Evolutionary conservation across 2,888 invertebrate genomes (phyloP).

Genomic region (Trissoscelio sp.): DNA sequence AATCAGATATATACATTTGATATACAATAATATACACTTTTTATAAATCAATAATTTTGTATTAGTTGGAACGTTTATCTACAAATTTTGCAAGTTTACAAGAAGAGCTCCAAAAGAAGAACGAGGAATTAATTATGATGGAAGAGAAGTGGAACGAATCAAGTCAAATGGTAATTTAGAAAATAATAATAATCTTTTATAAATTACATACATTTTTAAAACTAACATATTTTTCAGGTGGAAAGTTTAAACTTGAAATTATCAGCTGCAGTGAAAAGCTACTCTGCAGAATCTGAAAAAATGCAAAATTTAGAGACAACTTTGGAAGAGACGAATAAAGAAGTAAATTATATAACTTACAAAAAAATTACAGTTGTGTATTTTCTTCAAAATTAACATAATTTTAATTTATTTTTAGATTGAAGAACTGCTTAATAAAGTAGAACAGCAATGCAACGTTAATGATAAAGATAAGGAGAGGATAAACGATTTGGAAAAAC

Average conservation of each 20-base stretch:
- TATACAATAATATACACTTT: neutral
- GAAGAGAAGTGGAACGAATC: neutral
- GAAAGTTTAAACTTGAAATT: neutral
- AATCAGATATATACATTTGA: too few species aligned
- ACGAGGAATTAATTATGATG: neutral
- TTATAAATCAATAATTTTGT: neutral
- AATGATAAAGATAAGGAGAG: neutral
- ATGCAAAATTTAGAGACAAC: neutral
- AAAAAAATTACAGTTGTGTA: neutral
- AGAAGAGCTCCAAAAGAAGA: neutral
- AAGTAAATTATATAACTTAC: neutral
- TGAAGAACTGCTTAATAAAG: neutral
- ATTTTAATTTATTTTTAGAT: conserved; percentile 1
- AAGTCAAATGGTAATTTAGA: neutral
- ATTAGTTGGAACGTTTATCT: neutral
- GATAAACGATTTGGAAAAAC: neutral
- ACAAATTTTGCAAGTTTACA: neutral
- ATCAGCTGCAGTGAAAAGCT: neutral
- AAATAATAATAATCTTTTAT: neutral
- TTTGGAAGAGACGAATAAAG: neutral
- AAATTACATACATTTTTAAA: neutral
- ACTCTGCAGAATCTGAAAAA: neutral
- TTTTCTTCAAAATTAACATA: neutral
- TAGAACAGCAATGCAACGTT: neutral
- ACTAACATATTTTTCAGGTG: neutral